phyloP scores from a whole-genome alignment of 2,888 invertebrate genomes.

The Macrophya alboannulata region DNA sequence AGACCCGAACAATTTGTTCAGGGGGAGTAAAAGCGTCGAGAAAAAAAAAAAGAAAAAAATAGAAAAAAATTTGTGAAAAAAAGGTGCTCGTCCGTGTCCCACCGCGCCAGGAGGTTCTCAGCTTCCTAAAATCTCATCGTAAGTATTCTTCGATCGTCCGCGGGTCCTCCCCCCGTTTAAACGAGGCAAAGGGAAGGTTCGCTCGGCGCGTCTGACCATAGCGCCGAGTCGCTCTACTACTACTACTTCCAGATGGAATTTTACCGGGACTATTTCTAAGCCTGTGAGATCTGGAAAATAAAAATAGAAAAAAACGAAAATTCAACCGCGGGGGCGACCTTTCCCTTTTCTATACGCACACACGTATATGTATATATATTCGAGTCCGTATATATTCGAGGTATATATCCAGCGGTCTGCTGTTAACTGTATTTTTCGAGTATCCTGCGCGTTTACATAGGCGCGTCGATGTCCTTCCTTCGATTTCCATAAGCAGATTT shows the following conservation, averaged over 20 bases:
- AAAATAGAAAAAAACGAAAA: slow-evolving; percentile 27
- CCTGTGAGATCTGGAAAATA: slow-evolving; percentile 23
- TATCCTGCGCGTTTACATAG: slow-evolving; percentile 48
- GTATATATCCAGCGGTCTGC: slow-evolving; percentile 40
- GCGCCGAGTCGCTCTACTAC: slow-evolving; percentile 15
- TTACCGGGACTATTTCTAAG: slow-evolving; percentile 30
- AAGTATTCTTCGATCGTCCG: slow-evolving; percentile 43
- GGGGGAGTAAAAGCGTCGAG: background rate
- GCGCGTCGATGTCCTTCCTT: slow-evolving; percentile 46
- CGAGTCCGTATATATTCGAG: background rate
- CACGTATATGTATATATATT: background rate
- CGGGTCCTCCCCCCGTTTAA: background rate
- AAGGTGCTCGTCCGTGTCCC: background rate
- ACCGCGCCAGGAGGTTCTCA: background rate
- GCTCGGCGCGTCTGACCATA: slow-evolving; percentile 35
- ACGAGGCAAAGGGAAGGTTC: slow-evolving; percentile 15
- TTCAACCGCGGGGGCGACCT: slow-evolving; percentile 26
- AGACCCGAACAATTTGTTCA: slow-evolving; percentile 11
- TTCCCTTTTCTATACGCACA: slow-evolving; percentile 9
- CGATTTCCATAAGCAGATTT: slow-evolving; percentile 54
- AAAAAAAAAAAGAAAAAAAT: no score
- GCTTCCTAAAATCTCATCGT: slow-evolving; percentile 33
- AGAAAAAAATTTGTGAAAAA: slow-evolving; percentile 13
- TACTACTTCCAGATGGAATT: slow-evolving; percentile 42
- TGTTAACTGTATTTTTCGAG: slow-evolving; percentile 49